Evolutionary conservation across 2,797 vertebrate species (phyloP).

Genomic region (Rousettus madagascariensis): DNA sequence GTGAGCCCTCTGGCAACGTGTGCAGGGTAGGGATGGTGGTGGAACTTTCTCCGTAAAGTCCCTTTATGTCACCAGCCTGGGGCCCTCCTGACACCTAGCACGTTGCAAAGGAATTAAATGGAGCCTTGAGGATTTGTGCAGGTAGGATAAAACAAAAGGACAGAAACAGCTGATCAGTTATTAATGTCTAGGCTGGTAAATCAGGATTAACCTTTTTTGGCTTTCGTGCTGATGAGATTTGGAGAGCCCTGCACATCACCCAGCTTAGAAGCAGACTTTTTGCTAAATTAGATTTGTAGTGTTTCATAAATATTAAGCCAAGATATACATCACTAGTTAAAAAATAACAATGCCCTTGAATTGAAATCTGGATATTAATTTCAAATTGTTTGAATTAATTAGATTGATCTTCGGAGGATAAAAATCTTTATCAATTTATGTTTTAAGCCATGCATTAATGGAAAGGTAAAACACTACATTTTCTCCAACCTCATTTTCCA

Average conservation of each 20-base stretch:
- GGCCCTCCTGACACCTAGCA: neutral
- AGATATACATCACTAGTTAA: constrained; percentile 43
- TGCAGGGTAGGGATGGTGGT: neutral
- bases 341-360: constrained; percentile 27
- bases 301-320: constrained; percentile 55
- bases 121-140: constrained; percentile 55
- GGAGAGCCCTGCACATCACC: neutral
- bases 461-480: neutral
- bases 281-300: constrained; percentile 64
- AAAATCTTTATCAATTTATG: constrained; percentile 22
- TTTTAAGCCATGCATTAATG: neutral
- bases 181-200: constrained; percentile 62
- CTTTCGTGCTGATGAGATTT: constrained; percentile 73
- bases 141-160: constrained; percentile 68
- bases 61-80: constrained; percentile 12
- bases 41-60: neutral
- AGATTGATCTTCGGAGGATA: neutral
- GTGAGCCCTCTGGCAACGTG: neutral
- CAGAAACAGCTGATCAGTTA: constrained; percentile 68
- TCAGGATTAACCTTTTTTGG: constrained; percentile 75
- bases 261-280: constrained; percentile 55
- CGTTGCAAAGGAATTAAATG: neutral
- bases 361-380: constrained; percentile 46
- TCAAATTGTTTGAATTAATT: constrained; percentile 51
- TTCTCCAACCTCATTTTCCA: neutral